Percentiles rank a stretch among this genome's conserved stretches.
These are phyloP conservation scores for Microtus montanus DNA, from an alignment of 2,113 vertebrate species.

Conservation along the genomic window DNA sequence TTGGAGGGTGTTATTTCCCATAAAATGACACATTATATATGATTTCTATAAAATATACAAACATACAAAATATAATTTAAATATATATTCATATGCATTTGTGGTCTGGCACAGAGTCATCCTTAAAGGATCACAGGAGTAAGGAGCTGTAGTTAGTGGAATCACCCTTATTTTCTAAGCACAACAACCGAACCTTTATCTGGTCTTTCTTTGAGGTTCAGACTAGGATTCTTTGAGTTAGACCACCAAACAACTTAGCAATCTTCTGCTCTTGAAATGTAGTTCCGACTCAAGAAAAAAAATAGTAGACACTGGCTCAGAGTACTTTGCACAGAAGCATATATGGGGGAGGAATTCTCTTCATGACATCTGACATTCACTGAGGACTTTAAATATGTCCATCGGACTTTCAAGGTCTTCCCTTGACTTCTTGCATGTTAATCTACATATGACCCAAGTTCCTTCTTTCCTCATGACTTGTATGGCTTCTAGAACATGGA, in stretches of 20 bases:
- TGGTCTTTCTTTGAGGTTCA: background rate
- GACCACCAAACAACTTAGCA: background rate
- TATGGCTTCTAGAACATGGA: background rate
- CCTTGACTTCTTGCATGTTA: background rate
- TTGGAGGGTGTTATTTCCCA: background rate
- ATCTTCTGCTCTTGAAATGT: background rate
- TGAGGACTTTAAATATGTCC: background rate
- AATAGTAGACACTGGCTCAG: background rate
- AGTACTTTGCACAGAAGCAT: background rate
- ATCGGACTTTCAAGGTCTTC: no score
- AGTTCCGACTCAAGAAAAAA: background rate
- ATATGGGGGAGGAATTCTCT: background rate
- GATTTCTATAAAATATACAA: background rate
- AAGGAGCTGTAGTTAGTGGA: rapidly evolving
- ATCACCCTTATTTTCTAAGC: background rate
- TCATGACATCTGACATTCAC: background rate
- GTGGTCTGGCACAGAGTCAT: background rate
- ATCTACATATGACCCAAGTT: background rate
- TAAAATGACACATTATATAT: background rate
- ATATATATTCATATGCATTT: rapidly evolving
- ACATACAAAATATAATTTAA: background rate
- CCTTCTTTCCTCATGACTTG: background rate
- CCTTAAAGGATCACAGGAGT: background rate
- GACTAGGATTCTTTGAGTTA: background rate
- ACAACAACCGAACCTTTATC: background rate